Evolutionary conservation across 1,140 invertebrate genomes (phyloP), one percentile per base, ranked within the genome.

Genomic region (Ips typographus): DNA sequence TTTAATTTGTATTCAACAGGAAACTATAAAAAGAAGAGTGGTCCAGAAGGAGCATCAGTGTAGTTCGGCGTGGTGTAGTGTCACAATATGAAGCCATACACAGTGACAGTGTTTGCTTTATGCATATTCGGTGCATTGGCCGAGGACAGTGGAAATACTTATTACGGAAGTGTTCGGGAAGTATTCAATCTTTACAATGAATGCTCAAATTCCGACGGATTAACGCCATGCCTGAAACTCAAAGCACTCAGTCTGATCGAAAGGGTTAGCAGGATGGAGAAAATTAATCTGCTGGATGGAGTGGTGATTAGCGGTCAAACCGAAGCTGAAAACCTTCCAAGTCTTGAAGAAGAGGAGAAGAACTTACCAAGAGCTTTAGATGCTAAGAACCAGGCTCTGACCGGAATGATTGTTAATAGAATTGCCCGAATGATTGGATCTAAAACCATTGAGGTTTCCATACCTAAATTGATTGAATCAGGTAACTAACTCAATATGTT

Each of bases 181-280:
- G 71, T 84, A 36, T 78, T 84, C 55, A 83, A 83, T 72, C 81
- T 88, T 63, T 88, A 87, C 72, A 86, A 88, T 70, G 87, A 89
- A 71, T 88, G 87, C 72, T 82, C 82, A 62, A 81, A 82, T 55
- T 74, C 84, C 0, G 82, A 85, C 62, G 87, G 86, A n/a, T 81
- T 91, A 39, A 81, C 87, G 3, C 86, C 88, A n/a, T 92, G 90
- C 75, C 78, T 92, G 36, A 91, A 91, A 80, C 90, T 89, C 78
- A 91, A 91, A 74, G 90, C 90, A 0, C 88, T 91, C 67, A 80
- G 87, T 1, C 91, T 91, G 74, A 87, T 92, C 61, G 90, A 91
- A 67, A 83, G 89, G 47, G 82, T 89, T 3, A 84, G 87, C 0
- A 84, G 86, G 53, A 88, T 90, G 77, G 88, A 90, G 43, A 84